phyloP scores from a whole-genome alignment of 2,888 invertebrate species.

The Synergus laeviventris region DNA sequence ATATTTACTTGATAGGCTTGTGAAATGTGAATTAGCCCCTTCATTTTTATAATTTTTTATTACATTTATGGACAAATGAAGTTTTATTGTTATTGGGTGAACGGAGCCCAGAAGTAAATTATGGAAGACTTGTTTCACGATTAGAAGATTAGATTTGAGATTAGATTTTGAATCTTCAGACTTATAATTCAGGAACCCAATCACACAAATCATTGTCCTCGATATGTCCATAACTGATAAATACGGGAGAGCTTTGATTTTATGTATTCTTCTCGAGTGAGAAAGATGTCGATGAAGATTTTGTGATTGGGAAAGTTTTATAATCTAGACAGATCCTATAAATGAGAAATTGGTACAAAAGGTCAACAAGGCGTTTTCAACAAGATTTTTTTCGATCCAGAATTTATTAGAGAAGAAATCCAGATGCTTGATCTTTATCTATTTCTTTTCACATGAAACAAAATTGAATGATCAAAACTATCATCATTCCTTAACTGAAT shows the following conservation, averaged over 20 bases:
- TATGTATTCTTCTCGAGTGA: neutral
- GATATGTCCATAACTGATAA: neutral
- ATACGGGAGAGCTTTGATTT: neutral
- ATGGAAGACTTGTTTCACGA: no score
- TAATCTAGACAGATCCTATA: neutral
- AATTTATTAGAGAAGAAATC: neutral
- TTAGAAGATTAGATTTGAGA: neutral
- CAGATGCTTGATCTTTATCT: constrained; percentile 16
- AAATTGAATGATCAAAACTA: neutral
- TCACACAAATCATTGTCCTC: constrained; percentile 26
- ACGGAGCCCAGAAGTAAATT: no score
- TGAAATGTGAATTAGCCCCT: constrained; percentile 6
- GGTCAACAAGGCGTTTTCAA: constrained; percentile 12
- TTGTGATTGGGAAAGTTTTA: neutral
- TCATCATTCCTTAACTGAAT: constrained; percentile 4
- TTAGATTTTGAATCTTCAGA: constrained; percentile 12
- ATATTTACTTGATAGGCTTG: neutral
- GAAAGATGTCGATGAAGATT: neutral
- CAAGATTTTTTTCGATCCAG: neutral
- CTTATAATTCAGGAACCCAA: neutral
- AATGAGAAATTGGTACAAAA: neutral
- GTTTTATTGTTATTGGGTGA: neutral
- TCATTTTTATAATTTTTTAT: constrained; percentile 16
- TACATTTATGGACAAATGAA: neutral
- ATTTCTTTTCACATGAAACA: neutral